These are phyloP conservation scores for Cephus pygmeus DNA, from an alignment of 2,888 invertebrate genomes.

Conservation along the genomic window DNA sequence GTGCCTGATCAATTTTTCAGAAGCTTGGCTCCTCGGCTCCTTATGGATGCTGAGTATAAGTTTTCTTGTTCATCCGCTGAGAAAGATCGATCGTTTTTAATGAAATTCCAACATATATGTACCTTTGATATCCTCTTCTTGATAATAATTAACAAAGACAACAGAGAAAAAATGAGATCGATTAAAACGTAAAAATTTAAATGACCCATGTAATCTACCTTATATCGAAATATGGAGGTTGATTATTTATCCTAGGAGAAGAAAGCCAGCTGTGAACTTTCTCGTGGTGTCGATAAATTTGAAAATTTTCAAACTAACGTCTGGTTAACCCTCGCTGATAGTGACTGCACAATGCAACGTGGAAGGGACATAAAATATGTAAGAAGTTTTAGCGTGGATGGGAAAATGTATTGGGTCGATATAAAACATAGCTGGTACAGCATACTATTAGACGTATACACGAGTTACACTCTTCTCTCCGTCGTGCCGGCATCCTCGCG, in stretches of 20 bases:
- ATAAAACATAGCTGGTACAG: not conserved
- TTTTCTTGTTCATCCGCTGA: not conserved
- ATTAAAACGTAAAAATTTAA: not conserved
- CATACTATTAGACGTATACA: not conserved
- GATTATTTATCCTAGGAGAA: not conserved
- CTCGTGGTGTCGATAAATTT: constrained; percentile 30
- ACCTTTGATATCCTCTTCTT: not conserved
- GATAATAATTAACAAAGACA: not conserved
- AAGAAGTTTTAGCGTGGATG: constrained; percentile 27
- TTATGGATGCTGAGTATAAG: not conserved
- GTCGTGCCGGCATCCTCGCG: not conserved
- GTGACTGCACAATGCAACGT: constrained; percentile 17
- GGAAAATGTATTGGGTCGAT: constrained; percentile 6
- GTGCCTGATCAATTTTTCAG: not conserved
- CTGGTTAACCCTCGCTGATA: constrained; percentile 29
- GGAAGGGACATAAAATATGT: constrained; percentile 37
- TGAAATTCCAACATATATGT: not conserved
- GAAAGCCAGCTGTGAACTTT: not conserved
- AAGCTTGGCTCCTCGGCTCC: not conserved
- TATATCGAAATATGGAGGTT: not conserved
- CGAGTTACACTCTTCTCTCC: not conserved
- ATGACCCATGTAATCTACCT: not conserved
- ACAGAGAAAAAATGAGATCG: not conserved
- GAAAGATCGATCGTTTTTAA: not conserved
- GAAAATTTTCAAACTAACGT: constrained; percentile 35